Base-by-base conservation (phyloP, 2,113 vertebrate species). In the Colinus virginianus region DNA sequence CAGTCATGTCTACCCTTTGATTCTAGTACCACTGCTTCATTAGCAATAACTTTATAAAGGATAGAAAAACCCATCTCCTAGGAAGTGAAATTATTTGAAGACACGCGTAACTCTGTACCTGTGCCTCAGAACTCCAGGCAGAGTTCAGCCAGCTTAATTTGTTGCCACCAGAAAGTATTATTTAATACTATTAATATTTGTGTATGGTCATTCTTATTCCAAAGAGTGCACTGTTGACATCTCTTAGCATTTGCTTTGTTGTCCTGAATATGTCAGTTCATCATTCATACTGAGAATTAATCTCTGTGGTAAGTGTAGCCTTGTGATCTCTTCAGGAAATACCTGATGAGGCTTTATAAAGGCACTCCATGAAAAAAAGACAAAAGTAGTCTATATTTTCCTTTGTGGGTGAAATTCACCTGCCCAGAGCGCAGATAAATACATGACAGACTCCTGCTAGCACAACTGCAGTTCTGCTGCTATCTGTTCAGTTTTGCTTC, bases 381-480 rank as follows among this genome's bases (percentile, higher is more conserved):
- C 13, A 45, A 51, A 84, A 56, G 45, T 26, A 51, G 46, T 70
- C 40, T 75, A 1, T 45, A 5, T 58, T 89, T 22, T 46, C 20
- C 42, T 45, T 66, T 43, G 32, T 38, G 86, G 85, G 74, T 78
- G 72, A 92, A 88, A 95, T 79, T 96, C 90, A 91, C 85, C 92
- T 97, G 84, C 77, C 79, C 90, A 76, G 78, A 87, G 84, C 75
- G n/a, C 62, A 90, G 48, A 88, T 84, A 88, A 95, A 80, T 68
- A 69, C 0, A 7, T 82, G 89, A 62, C 56, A 95, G 88, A 90
- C 90, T 82, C 87, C 66, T 66, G 69, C 69, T 88, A 51, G 46
- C 8, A 4, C 62, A 82, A 12, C 59, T 93, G 84, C 72, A 77
- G 2, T 64, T 59, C 67, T 69, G 69, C 61, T 61, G 70, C 72